Base-by-base conservation (phyloP, 2,888 invertebrate genomes). In the Mythimna albipuncta region DNA sequence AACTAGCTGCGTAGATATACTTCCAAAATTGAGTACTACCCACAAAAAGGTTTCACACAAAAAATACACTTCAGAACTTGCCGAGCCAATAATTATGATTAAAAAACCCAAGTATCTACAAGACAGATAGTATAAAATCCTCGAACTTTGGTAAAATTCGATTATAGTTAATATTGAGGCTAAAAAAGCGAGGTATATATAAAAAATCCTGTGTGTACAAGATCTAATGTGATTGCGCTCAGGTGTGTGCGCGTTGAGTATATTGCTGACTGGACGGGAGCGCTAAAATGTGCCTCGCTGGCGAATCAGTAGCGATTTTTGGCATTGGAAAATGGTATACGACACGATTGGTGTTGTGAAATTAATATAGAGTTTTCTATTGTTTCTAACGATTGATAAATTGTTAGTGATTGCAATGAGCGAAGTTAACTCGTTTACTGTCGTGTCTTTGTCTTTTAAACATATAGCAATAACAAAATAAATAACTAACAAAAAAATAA, bases 201-300 rank as follows among this genome's bases (percentile, higher is more conserved):
- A 85, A 82, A 83, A 85, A 88, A 88, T 89, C 88, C 77, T 72
- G 77, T 79, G 69, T 77, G 75, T 79, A 85, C 85, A 69, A 84
- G 67, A 78, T 88, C 83, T 94, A 94, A 93, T 93, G 90, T 93
- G 94, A 94, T 94, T 94, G 95, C 90, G 93, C 93, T 85, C 94
- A 94, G 94, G 95, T 95, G 93, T 90, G 86, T 83, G 88, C 86
- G 84, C 85, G 89, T 87, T 91, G 91, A 93, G 93, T 94, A 91
- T 92, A 94, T 94, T 94, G 93, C 90, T 76, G 85, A 85, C 83
- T 86, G 82, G 87, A 76, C 62, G 86, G 85, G 85, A 74, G 71
- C 88, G 81, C 84, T 94, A 94, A 92, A 89, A 92, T 91, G 90
- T 21, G 69, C 88, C 87, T 21, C 47, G 54, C 6, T 16, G 11